phyloP scores from a whole-genome alignment of 2,888 invertebrate genomes.

The Pachydiplax longipennis region DNA sequence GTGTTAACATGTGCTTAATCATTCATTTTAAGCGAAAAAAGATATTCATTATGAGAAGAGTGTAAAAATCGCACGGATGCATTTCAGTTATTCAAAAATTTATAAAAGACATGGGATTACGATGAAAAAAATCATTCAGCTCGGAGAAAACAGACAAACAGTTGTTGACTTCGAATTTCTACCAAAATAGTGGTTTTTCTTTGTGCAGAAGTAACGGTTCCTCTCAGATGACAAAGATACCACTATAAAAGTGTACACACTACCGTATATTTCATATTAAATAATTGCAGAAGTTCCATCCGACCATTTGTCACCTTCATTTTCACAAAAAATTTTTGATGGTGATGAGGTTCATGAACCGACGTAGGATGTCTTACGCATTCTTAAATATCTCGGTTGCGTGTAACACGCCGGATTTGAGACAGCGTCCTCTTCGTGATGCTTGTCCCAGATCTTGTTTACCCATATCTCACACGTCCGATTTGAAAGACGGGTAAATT shows the following conservation, averaged over 20 bases:
- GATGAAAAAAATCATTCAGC: too few species aligned
- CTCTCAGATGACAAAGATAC: too few species aligned
- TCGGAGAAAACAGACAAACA: too few species aligned
- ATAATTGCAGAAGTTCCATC: background rate
- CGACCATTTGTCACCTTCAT: background rate
- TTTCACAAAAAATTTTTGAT: background rate
- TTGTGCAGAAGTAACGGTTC: too few species aligned
- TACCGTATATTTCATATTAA: background rate
- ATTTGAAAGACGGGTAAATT: slow-evolving; percentile 14
- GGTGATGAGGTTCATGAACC: background rate
- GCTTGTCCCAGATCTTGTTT: background rate
- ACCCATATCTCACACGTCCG: slow-evolving; percentile 30
- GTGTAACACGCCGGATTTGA: background rate
- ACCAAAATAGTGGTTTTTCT: too few species aligned
- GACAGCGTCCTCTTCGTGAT: background rate
- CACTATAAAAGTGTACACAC: background rate
- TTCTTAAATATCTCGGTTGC: background rate
- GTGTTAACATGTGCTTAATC: too few species aligned
- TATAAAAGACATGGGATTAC: too few species aligned
- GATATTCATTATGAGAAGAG: too few species aligned
- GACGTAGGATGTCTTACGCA: background rate
- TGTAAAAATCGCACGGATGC: too few species aligned
- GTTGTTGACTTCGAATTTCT: too few species aligned
- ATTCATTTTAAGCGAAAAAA: too few species aligned
- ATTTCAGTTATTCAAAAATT: too few species aligned